A percentile compares a stretch with the other conserved stretches of the same genome.
Evolutionary conservation across 2,797 vertebrate genomes (phyloP).

Genomic region (Borostomias antarcticus): DNA sequence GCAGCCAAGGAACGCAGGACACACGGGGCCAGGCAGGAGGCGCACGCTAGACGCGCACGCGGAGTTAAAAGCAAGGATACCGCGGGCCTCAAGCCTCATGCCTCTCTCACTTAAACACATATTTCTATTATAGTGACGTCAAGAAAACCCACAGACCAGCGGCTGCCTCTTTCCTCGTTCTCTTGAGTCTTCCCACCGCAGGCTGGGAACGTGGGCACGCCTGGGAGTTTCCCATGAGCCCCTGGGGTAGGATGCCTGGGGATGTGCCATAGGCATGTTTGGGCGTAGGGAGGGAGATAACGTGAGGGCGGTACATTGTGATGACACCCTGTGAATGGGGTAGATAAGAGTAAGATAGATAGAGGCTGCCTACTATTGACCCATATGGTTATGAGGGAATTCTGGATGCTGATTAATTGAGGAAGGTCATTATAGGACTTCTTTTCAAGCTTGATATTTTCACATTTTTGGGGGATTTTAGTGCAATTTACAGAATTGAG

Average conservation of each 20-base stretch:
- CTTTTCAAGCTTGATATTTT: not conserved
- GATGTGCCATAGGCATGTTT: conserved; percentile 63
- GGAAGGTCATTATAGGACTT: not conserved
- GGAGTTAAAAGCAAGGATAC: too few relatives aligned
- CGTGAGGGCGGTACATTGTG: conserved; percentile 24
- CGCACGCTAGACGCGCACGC: too few relatives aligned
- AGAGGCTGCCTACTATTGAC: conserved; percentile 44
- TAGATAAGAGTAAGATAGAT: conserved; percentile 62
- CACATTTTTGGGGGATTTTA: too few relatives aligned
- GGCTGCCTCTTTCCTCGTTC: conserved; percentile 1
- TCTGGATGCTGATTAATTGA: not conserved
- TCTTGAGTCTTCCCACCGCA: conserved; percentile 62
- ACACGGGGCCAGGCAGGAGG: too few relatives aligned
- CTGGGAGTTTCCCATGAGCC: conserved; percentile 75
- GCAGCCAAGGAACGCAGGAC: too few relatives aligned
- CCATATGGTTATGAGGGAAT: conserved; percentile 39
- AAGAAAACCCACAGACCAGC: conserved; percentile 62
- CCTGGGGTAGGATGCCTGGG: conserved; percentile 72
- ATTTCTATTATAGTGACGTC: conserved; percentile 76
- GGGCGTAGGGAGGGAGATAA: conserved; percentile 31
- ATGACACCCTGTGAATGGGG: conserved; percentile 45
- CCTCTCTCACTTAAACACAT: conserved; percentile 72
- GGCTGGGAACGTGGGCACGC: conserved; percentile 67
- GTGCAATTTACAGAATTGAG: too few relatives aligned
- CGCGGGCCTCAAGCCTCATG: conserved; percentile 55